Base-by-base conservation (phyloP, 2,113 vertebrate genomes). In the Candoia aspera region DNA sequence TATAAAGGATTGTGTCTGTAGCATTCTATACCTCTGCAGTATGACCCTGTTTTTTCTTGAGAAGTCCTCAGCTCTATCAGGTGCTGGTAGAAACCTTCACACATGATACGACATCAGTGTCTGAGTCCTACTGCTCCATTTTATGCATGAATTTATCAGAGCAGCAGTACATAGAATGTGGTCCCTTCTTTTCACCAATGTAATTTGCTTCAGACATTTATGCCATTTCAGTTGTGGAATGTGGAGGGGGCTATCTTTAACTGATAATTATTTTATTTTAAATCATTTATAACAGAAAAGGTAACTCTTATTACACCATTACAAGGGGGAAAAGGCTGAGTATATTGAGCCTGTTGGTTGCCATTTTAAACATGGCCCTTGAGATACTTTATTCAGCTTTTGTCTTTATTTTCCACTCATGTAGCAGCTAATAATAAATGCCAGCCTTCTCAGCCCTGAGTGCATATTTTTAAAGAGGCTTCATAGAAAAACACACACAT, bases 381-480 rank as follows among this genome's bases (percentile, higher is more conserved):
- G 94, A 95, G 93, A 55, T 58, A 0, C 4, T 10, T 89, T 23
- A 10, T 37, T 12, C 87, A 2, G 92, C 23, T 85, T 94, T 94
- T 73, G 68, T 90, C 42, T 90, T 92, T 60, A n/a, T 89, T 91
- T 87, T 53, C 83, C 68, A 29, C 92, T 84, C 0, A 84, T 1
- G 15, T 42, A 90, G 33, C 87, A 33, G 88, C 91, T 94, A 93
- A 94, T 94, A 91, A 94, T 87, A 93, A 84, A 54, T 57, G 87
- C 0, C 37, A 55, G 37, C 42, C 93, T 92, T 93, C 85, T 89
- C 92, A 84, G 68, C 54, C 2, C 88, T 93, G 93, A 94, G 26
- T 89, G 94, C 79, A 54, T 42, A 1, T 62, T 90, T 91, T 86
- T 1, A 94, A 95, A 95, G 19, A 8, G 89, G 2, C 24, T 42